Evolutionary conservation across 1,140 invertebrate species (phyloP).

Genomic region (Anastrepha obliqua): DNA sequence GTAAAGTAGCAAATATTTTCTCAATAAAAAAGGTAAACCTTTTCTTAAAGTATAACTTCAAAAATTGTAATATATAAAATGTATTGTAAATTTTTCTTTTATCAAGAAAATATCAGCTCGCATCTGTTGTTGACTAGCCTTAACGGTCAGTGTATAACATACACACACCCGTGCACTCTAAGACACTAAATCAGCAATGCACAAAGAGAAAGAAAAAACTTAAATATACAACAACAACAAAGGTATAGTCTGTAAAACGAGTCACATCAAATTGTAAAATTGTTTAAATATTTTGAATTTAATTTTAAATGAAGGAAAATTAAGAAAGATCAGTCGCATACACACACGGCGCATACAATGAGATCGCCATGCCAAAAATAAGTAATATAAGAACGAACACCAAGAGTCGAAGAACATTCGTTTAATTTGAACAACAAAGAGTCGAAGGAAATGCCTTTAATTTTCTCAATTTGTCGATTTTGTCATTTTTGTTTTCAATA

Average conservation of each 20-base stretch:
- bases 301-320: conserved; percentile 54
- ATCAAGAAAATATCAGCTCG: too few species aligned
- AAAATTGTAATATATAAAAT: too few species aligned
- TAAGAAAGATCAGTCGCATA: conserved; percentile 51
- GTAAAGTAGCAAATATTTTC: too few species aligned
- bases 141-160: too few species aligned
- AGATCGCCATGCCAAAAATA: neutral
- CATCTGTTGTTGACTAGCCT: too few species aligned
- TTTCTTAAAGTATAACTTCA: too few species aligned
- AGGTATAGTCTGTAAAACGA: neutral
- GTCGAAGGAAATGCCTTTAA: conserved; percentile 35
- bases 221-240: too few species aligned
- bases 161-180: too few species aligned
- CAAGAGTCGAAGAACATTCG: neutral
- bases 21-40: too few species aligned
- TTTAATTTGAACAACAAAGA: conserved; percentile 34
- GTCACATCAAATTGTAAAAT: conserved; percentile 31
- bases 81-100: too few species aligned
- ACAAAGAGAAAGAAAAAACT: too few species aligned
- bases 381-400: neutral
- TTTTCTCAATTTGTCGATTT: conserved; percentile 51
- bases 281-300: conserved; percentile 51
- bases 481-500: conserved; percentile 52
- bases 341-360: neutral
- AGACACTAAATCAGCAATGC: too few species aligned